Evolutionary conservation across 2,797 vertebrate genomes (phyloP).

Genomic region (Acrossocheilus fasciatus): DNA sequence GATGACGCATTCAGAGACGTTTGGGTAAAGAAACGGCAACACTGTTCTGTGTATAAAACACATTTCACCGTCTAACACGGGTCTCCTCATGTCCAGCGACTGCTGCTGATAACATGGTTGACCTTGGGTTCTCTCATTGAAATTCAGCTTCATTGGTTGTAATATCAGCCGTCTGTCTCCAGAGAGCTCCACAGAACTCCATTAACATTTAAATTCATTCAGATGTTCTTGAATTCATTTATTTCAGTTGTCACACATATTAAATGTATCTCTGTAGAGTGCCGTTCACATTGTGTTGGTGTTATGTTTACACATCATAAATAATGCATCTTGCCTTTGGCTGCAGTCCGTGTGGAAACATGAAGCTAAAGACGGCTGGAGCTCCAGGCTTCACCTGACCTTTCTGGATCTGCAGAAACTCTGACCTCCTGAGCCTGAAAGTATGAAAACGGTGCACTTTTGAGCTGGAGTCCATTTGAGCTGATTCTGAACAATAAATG

Average conservation of each 20-base stretch:
- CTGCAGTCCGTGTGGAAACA: background rate
- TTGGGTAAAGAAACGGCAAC: background rate
- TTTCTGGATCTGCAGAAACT: background rate
- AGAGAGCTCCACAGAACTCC: slow-evolving; percentile 67
- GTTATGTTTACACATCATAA: background rate
- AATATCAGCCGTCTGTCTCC: slow-evolving; percentile 11
- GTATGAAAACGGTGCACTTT: background rate
- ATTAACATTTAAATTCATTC: slow-evolving; percentile 68
- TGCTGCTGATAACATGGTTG: background rate
- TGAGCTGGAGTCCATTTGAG: background rate
- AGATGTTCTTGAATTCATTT: slow-evolving; percentile 66
- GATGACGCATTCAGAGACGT: background rate
- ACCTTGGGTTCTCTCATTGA: slow-evolving; percentile 21
- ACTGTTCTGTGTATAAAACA: background rate
- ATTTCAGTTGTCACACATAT: slow-evolving; percentile 56
- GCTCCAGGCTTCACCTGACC: slow-evolving; percentile 17
- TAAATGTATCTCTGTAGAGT: background rate
- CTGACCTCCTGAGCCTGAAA: background rate
- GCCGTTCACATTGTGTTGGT: background rate
- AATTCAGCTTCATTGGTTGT: background rate
- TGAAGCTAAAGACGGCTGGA: background rate
- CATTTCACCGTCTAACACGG: background rate
- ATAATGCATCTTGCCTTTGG: background rate
- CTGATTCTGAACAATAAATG: background rate
- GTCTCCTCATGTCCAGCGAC: background rate